phyloP scores from a whole-genome alignment of 23 tunicate species.

The Botrylloides violaceus region DNA sequence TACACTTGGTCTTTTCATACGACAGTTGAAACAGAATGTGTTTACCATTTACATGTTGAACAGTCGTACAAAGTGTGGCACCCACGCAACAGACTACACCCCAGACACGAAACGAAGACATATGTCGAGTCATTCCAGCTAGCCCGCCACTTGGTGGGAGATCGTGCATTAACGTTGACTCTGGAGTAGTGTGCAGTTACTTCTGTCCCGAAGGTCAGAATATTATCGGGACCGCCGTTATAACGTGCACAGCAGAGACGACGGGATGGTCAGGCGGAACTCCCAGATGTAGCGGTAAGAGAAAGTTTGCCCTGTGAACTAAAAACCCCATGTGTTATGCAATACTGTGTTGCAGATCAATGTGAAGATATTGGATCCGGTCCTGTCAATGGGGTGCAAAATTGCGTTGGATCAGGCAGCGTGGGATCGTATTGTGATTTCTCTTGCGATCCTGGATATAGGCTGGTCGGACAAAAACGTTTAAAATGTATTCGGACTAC shows the following conservation, averaged over 20 bases:
- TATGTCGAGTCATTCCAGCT: background rate
- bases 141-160: background rate
- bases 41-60: too few relatives aligned
- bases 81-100: too few relatives aligned
- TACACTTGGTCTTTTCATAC: too few relatives aligned
- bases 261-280: background rate
- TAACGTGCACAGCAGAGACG: background rate
- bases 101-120: too few relatives aligned
- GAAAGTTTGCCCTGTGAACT: background rate
- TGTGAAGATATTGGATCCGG: background rate
- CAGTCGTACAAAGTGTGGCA: too few relatives aligned
- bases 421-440: background rate
- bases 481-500: background rate
- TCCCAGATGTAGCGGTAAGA: constrained; percentile 2
- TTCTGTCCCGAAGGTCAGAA: background rate
- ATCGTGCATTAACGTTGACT: background rate
- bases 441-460: constrained; percentile 9
- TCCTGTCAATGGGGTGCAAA: background rate
- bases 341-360: background rate
- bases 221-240: background rate
- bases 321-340: background rate
- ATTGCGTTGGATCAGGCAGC: background rate
- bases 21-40: too few relatives aligned
- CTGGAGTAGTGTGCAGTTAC: constrained; percentile 4
- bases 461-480: background rate